Evolutionary conservation across 2,113 vertebrate genomes (phyloP).

Genomic region (Hyperoodon ampullatus): DNA sequence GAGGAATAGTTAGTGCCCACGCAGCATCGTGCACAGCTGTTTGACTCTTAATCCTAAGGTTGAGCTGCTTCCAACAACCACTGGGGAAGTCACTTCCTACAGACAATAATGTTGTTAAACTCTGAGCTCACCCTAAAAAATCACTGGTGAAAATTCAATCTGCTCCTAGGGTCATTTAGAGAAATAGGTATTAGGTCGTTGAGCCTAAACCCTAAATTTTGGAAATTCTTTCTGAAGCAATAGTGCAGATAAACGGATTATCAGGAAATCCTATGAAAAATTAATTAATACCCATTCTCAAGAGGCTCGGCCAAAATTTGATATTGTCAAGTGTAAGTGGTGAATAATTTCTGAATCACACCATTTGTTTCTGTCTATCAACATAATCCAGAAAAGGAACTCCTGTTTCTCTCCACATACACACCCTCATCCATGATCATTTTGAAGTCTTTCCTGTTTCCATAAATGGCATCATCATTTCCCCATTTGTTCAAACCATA

Average conservation of each 20-base stretch:
- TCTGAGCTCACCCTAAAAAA: constrained; percentile 57
- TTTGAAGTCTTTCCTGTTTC: constrained; percentile 4
- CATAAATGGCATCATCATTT: constrained; percentile 28
- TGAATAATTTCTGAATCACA: constrained; percentile 61
- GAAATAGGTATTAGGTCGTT: constrained; percentile 31
- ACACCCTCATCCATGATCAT: not conserved
- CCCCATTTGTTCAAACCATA: not conserved
- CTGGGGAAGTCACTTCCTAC: constrained; percentile 40
- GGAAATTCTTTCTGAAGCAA: constrained; percentile 39
- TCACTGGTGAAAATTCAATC: constrained; percentile 13
- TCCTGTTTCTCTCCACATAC: not conserved
- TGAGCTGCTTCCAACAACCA: constrained; percentile 47
- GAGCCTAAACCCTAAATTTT: constrained; percentile 9
- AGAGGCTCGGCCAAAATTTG: constrained; percentile 26
- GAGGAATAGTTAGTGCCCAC: not conserved
- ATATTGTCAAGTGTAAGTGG: constrained; percentile 42
- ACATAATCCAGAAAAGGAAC: not conserved
- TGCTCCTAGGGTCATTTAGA: constrained; percentile 23
- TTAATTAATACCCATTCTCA: constrained; percentile 52
- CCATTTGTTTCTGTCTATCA: constrained; percentile 56
- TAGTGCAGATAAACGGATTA: constrained; percentile 23
- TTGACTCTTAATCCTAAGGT: constrained; percentile 20
- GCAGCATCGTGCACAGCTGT: constrained; percentile 61
- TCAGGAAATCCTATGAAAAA: constrained; percentile 33
- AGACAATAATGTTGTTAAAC: not conserved